Conservation (phyloP, 2,888 invertebrate genomes). For the Steinernema scapterisci region DNA sequence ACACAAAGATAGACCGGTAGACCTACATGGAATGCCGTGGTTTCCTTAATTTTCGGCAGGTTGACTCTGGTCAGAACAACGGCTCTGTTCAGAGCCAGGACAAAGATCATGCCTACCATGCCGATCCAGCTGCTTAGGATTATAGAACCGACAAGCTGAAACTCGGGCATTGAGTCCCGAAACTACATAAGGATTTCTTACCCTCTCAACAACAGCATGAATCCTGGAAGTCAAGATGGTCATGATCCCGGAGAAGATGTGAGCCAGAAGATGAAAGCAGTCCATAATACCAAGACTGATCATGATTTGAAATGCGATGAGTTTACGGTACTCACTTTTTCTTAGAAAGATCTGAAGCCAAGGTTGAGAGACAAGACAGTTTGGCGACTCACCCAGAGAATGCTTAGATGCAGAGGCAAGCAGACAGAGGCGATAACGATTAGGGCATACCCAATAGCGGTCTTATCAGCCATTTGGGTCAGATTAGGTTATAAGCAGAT, state of each 20-base stretch:
- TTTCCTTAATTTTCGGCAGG: neutral
- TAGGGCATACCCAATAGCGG: neutral
- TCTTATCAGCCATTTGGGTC: slow-evolving; percentile 7
- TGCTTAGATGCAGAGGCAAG: neutral
- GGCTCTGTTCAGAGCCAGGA: neutral
- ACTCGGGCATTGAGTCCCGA: too few species aligned
- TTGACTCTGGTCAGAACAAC: neutral
- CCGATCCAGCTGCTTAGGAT: slow-evolving; percentile 15
- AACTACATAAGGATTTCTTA: neutral
- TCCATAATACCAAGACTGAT: slow-evolving; percentile 3
- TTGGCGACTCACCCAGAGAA: neutral
- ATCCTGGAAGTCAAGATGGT: neutral
- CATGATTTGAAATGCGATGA: neutral
- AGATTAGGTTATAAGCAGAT: too few species aligned
- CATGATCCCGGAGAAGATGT: neutral
- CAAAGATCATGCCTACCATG: slow-evolving; percentile 11
- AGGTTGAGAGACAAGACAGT: neutral
- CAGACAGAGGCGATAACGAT: neutral
- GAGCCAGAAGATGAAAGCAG: neutral
- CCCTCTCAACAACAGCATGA: neutral
- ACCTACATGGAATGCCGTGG: neutral
- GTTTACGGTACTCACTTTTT: slow-evolving; percentile 1
- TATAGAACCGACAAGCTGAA: neutral
- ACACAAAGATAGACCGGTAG: neutral
- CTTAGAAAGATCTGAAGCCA: neutral